Conservation (phyloP, 2,888 invertebrate genomes). For the Diachrysia chrysitis region DNA sequence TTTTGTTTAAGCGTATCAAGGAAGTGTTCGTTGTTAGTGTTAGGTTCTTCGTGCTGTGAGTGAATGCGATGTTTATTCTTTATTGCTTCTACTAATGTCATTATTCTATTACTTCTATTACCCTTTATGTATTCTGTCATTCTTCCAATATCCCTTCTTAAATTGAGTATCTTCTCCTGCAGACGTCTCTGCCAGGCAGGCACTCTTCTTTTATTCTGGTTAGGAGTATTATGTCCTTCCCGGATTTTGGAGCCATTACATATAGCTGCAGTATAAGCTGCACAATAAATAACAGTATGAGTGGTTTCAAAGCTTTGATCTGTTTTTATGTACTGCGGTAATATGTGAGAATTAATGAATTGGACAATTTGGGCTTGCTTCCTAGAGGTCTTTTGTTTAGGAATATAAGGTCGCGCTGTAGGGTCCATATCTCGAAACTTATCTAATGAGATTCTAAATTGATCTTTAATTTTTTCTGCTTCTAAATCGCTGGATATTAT, state of each 20-base stretch:
- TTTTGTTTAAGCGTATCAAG: constrained; percentile 15
- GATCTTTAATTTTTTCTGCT: not conserved
- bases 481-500: not conserved
- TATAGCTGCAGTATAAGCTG: too few relatives aligned
- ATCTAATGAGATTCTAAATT: not conserved
- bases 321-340: not conserved
- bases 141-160: not conserved
- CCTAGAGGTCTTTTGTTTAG: not conserved
- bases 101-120: not conserved
- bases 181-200: not conserved
- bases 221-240: too few relatives aligned
- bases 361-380: not conserved
- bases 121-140: not conserved
- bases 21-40: constrained; percentile 6
- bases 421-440: not conserved
- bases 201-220: too few relatives aligned
- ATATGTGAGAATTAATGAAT: not conserved
- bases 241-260: too few relatives aligned
- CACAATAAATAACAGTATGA: not conserved
- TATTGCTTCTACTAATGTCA: not conserved
- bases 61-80: too few relatives aligned
- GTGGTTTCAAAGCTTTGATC: not conserved
- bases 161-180: not conserved
- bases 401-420: not conserved
- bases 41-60: constrained; percentile 2